phyloP scores from a whole-genome alignment of 2,113 vertebrate species.

The Rattus norvegicus region DNA sequence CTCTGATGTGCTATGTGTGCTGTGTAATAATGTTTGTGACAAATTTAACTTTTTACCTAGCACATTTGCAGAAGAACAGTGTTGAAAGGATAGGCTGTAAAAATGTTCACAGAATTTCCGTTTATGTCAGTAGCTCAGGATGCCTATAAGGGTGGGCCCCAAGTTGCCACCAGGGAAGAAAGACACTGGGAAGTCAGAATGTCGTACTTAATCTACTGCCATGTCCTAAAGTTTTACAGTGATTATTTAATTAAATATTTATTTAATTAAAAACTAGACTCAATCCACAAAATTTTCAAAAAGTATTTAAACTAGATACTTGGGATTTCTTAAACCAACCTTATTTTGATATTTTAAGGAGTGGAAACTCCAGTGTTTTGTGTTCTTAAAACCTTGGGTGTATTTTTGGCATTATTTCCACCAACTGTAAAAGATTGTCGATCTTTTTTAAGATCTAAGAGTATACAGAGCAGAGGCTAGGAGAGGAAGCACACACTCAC shows the following conservation, averaged over 20 bases:
- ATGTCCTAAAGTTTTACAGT: conserved; percentile 23
- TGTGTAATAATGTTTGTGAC: conserved; percentile 14
- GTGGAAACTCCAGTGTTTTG: neutral
- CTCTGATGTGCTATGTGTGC: neutral
- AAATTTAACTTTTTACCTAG: conserved; percentile 33
- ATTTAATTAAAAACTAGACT: neutral
- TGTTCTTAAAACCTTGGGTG: conserved; percentile 6
- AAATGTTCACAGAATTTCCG: neutral
- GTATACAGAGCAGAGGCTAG: neutral
- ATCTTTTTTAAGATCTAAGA: neutral
- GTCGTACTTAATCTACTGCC: conserved; percentile 6
- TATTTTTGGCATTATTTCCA: conserved; percentile 25
- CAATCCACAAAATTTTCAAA: neutral
- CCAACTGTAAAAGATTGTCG: neutral
- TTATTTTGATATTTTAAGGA: conserved; percentile 17
- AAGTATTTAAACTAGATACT: neutral
- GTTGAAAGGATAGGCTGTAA: neutral
- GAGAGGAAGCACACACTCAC: neutral
- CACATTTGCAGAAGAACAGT: neutral
- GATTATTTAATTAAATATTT: neutral
- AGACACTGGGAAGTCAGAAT: neutral
- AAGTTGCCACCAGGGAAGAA: neutral
- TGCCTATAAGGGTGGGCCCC: neutral
- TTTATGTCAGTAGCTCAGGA: neutral
- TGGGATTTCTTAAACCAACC: neutral